Evolutionary conservation across 2,797 vertebrate species (phyloP).

Genomic region (Periophthalmus magnuspinnatus): DNA sequence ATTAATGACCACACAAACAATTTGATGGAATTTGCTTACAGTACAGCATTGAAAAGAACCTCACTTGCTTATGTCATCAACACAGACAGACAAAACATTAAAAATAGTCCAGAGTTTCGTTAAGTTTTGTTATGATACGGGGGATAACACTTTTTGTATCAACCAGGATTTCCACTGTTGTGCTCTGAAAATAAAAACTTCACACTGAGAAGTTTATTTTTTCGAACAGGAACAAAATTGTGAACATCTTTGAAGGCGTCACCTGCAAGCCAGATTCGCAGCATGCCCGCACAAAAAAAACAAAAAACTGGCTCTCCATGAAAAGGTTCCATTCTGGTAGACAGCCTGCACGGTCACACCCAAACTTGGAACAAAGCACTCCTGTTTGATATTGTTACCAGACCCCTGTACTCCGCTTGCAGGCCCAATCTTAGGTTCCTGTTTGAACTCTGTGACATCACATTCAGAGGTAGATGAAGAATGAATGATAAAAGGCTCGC

Average conservation of each 20-base stretch:
- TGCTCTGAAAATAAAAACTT: constrained; percentile 34
- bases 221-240: constrained; percentile 48
- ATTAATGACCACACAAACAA: no score
- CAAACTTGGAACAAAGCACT: constrained; percentile 51
- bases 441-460: constrained; percentile 40
- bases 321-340: constrained; percentile 53
- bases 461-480: constrained; percentile 66
- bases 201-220: constrained; percentile 51
- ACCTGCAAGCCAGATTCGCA: constrained; percentile 49
- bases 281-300: constrained; percentile 28
- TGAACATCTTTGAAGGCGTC: constrained; percentile 64
- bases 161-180: constrained; percentile 38
- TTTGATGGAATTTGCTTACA: no score
- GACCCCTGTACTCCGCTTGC: constrained; percentile 65
- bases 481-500: constrained; percentile 45
- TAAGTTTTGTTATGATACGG: no score
- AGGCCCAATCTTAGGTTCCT: constrained; percentile 37
- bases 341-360: constrained; percentile 51
- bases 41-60: no score
- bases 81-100: no score
- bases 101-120: no score
- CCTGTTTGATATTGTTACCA: constrained; percentile 76
- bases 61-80: no score
- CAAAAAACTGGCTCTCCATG: constrained; percentile 38
- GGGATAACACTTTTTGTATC: no score